These are phyloP conservation scores for Rhineura floridana DNA, from an alignment of 2,113 vertebrate species.

Conservation along the genomic window DNA sequence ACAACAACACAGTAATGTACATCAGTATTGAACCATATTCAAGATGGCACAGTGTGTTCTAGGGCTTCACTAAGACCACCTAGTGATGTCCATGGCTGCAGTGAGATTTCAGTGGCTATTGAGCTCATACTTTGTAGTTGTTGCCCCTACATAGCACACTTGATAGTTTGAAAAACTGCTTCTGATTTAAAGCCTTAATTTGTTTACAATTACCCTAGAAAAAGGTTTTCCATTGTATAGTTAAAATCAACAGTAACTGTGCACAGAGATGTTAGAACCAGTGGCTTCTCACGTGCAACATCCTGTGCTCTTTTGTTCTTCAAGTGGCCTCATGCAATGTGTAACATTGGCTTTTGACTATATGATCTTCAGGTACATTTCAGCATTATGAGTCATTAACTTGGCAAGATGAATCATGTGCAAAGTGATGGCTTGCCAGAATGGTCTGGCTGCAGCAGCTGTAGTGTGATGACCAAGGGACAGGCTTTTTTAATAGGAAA, in stretches of 20 bases:
- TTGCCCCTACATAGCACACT: no score
- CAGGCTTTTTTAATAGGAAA: background rate
- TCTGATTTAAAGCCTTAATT: background rate
- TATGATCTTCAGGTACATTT: constrained; percentile 10
- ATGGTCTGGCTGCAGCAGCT: background rate
- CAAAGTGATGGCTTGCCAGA: background rate
- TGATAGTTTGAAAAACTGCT: background rate
- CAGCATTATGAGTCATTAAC: constrained; percentile 21
- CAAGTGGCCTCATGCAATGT: no score
- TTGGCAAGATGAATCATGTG: constrained; percentile 20
- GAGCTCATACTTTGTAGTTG: background rate
- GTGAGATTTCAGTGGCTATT: background rate
- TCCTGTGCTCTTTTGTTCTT: background rate
- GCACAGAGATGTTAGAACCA: background rate
- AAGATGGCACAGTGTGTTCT: background rate
- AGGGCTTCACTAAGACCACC: background rate
- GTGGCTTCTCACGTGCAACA: background rate
- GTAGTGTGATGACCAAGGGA: background rate
- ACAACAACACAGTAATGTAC: background rate
- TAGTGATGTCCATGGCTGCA: background rate
- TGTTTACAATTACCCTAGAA: background rate
- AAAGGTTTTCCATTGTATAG: background rate
- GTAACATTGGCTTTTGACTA: background rate
- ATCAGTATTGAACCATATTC: background rate
- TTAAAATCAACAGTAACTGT: background rate